Evolutionary conservation across 1,140 invertebrate genomes (phyloP).

Genomic region (Drosophila arawakana): DNA sequence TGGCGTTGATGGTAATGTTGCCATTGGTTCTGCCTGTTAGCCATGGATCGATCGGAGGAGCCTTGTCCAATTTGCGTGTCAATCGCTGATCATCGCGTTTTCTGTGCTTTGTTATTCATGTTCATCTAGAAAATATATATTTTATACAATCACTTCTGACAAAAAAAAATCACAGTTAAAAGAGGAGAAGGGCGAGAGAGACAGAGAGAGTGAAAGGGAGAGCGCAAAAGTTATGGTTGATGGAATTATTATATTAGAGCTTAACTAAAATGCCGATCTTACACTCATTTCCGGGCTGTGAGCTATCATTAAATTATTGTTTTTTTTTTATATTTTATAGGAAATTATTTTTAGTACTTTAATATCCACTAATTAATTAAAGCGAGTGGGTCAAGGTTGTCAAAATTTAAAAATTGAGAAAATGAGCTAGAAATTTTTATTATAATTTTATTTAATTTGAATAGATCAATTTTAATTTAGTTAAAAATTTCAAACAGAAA

Average conservation of each 20-base stretch:
- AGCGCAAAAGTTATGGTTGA: neutral
- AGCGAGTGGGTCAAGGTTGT: no score
- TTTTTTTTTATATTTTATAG: neutral
- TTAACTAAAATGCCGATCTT: conserved; percentile 7
- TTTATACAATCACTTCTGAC: neutral
- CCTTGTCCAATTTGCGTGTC: conserved; percentile 53
- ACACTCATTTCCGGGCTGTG: conserved; percentile 7
- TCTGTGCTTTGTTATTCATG: conserved; percentile 1
- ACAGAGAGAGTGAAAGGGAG: neutral
- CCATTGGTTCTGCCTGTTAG: conserved; percentile 57
- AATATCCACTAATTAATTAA: neutral
- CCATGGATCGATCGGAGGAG: conserved; percentile 41
- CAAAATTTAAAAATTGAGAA: neutral
- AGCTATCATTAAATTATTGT: neutral
- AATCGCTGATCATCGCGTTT: conserved; percentile 33
- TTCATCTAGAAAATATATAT: neutral
- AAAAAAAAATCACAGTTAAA: neutral
- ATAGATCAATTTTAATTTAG: no score
- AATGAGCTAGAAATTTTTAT: neutral
- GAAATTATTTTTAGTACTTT: neutral
- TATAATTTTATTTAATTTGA: neutral
- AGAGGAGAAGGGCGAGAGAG: neutral
- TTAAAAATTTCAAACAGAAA: no score
- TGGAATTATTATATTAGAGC: neutral
- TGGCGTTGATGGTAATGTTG: neutral